A percentile compares a stretch with the other conserved stretches of the same genome.
phyloP scores from a whole-genome alignment of 2,797 vertebrate genomes.

The Merluccius polli region DNA sequence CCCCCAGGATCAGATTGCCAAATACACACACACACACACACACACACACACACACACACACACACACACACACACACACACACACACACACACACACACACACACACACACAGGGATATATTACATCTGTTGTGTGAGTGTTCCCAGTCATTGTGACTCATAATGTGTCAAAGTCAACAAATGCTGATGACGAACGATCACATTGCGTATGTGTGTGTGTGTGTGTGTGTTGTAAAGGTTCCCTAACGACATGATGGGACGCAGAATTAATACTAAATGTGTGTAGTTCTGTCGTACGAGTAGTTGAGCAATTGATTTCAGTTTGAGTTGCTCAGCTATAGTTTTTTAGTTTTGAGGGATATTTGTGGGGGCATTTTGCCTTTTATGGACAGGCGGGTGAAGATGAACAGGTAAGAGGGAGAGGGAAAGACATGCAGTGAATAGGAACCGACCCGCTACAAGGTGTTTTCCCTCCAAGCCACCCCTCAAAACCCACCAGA shows the following conservation, averaged over 20 bases:
- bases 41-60: too few species aligned
- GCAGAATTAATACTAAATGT: neutral
- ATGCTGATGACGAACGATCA: slow-evolving; percentile 44
- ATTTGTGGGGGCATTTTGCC: neutral
- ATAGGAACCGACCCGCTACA: neutral
- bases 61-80: neutral
- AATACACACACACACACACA: neutral
- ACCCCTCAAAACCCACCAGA: neutral
- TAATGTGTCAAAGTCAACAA: slow-evolving; percentile 36
- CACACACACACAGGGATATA: slow-evolving; percentile 14
- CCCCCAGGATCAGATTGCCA: neutral
- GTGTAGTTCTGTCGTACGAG: neutral
- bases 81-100: neutral
- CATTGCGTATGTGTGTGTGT: slow-evolving; percentile 7
- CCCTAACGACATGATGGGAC: neutral
- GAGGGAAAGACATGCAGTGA: neutral
- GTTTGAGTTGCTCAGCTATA: neutral
- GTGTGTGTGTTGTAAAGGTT: neutral
- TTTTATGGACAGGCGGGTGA: neutral
- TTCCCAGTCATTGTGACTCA: slow-evolving; percentile 56
- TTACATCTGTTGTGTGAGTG: slow-evolving; percentile 50
- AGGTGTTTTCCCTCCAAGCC: neutral
- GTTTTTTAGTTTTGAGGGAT: neutral
- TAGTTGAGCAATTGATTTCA: neutral
- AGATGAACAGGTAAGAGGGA: neutral